Evolutionary conservation across 2,888 invertebrate genomes (phyloP), one percentile per base, ranked within the genome.

Genomic region (Cataglyphis livida): DNA sequence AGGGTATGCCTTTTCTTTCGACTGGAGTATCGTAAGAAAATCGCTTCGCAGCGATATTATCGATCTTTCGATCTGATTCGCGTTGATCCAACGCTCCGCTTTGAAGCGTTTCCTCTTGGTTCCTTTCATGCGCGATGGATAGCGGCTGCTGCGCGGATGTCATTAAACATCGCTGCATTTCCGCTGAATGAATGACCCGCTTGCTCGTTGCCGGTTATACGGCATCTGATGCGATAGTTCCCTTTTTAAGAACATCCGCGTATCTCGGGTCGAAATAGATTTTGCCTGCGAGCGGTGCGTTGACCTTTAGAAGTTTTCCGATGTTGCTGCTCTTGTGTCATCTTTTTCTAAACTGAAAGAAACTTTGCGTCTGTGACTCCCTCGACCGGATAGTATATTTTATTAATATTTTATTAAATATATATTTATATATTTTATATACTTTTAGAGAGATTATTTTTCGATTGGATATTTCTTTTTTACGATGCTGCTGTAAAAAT

Each of bases 91-190:
- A 6, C 51, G 38, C 18, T 32, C 64, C 57, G 32, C 54, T 68
- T 75, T 75, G 61, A 66, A 66, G 5, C 57, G 25, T n/a, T 70
- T 76, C 7, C 28, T 38, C 12, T 48, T n/a, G 48, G 1, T 68
- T 57, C 59, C 78, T 82, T 84, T 78, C 54, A 66, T 65, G 59
- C 65, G 25, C 59, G 57, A 51, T 79, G 48, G 61, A 78, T 79
- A 68, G 59, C n/a, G 38, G 12, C n/a, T 61, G 28, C 32, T 54
- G n/a, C 54, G 51, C 15, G 57, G 18, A 59, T 76, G 74, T 83
- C 81, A 86, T 83, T 83, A 70, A 86, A 68, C 32, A 76, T 59
- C 41, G 44, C 18, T 59, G 44, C 21, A 44, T 35, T 78, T 76
- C n/a, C 48, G 12, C 44, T 25, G 74, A 65, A 59, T 61, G 85